phyloP scores from a whole-genome alignment of 1,140 invertebrate genomes.

The Platyscapa corneri region DNA sequence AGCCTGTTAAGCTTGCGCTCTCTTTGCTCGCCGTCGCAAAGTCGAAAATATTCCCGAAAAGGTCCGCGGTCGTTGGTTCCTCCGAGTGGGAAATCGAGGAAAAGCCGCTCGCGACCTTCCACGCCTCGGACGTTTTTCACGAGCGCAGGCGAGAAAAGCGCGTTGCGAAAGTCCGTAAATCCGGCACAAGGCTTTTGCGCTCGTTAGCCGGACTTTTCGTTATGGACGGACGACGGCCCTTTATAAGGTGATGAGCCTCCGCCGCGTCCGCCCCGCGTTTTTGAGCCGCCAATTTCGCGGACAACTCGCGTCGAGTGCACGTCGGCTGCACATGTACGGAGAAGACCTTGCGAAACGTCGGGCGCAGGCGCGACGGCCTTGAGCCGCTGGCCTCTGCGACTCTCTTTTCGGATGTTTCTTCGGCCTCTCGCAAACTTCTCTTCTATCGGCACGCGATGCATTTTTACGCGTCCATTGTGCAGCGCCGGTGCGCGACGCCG shows the following conservation, averaged over 20 bases:
- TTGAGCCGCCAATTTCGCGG: background rate
- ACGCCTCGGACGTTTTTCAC: too few relatives aligned
- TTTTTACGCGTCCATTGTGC: background rate
- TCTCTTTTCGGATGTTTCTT: too few relatives aligned
- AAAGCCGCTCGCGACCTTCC: too few relatives aligned
- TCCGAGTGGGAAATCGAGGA: too few relatives aligned
- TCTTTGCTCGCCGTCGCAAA: too few relatives aligned
- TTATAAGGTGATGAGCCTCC: conserved; percentile 47
- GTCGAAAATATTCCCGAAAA: too few relatives aligned
- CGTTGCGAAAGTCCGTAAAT: conserved; percentile 44
- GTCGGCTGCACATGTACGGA: background rate
- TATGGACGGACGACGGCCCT: too few relatives aligned
- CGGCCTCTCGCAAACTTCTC: too few relatives aligned
- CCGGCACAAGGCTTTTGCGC: conserved; percentile 54
- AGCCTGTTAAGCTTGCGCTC: too few relatives aligned
- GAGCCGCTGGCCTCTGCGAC: background rate
- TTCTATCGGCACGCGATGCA: background rate
- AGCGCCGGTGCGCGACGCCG: too few relatives aligned
- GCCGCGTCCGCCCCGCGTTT: background rate
- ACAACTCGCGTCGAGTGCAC: too few relatives aligned
- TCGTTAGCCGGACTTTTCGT: conserved; percentile 39
- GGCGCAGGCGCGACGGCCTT: background rate
- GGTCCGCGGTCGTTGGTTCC: too few relatives aligned
- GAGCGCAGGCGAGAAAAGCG: background rate
- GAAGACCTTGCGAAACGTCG: background rate